phyloP scores from a whole-genome alignment of 2,888 invertebrate species.

The Drosophila histrio region DNA sequence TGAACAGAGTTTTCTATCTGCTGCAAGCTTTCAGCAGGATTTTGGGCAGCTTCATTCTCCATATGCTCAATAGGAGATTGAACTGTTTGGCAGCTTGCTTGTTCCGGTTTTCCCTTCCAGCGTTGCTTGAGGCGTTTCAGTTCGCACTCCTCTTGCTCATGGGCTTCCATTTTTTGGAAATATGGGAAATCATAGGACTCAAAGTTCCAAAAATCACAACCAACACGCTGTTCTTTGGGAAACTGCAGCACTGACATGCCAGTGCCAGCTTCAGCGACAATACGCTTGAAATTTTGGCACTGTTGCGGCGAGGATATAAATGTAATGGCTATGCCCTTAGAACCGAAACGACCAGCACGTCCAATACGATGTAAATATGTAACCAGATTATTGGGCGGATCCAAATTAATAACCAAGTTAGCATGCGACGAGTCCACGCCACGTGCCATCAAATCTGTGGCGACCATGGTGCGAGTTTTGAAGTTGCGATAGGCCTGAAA shows the following conservation, averaged over 20 bases:
- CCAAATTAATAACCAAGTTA: slow-evolving; percentile 96
- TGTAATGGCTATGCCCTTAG: slow-evolving; percentile 91
- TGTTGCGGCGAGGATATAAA: slow-evolving; percentile 89
- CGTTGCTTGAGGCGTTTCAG: slow-evolving; percentile 41
- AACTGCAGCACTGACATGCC: slow-evolving; percentile 85
- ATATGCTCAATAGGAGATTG: not conserved
- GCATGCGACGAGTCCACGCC: slow-evolving; percentile 98
- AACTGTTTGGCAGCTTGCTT: not conserved
- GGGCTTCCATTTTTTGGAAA: slow-evolving; percentile 25
- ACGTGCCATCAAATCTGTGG: slow-evolving; percentile 95
- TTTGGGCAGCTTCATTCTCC: not conserved
- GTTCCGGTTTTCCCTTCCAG: slow-evolving; percentile 8
- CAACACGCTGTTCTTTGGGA: slow-evolving; percentile 69
- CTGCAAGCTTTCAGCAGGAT: not conserved
- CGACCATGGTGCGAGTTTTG: slow-evolving; percentile 92
- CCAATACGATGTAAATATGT: slow-evolving; percentile 98
- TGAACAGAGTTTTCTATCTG: not conserved
- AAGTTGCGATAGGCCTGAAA: slow-evolving; percentile 89
- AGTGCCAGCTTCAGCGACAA: slow-evolving; percentile 86
- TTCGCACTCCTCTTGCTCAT: slow-evolving; percentile 21
- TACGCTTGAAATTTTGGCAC: slow-evolving; percentile 85
- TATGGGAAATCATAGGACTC: slow-evolving; percentile 60
- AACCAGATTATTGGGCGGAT: slow-evolving; percentile 91
- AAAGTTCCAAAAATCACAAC: slow-evolving; percentile 77
- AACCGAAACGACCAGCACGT: slow-evolving; percentile 96